These are phyloP conservation scores for Microchrysa polita DNA, from an alignment of 2,888 invertebrate genomes.

Conservation along the genomic window DNA sequence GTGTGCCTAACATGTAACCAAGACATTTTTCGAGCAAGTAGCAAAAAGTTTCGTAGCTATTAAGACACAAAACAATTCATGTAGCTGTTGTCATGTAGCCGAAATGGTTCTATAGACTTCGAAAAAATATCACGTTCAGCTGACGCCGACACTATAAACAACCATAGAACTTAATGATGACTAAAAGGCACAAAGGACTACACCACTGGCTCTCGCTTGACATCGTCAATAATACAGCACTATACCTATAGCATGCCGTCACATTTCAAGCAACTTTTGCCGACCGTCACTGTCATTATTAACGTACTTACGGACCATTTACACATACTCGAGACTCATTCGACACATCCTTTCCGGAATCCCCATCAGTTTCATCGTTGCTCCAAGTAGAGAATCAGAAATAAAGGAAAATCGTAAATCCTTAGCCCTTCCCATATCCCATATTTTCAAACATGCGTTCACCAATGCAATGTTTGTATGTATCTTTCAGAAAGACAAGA, in stretches of 20 bases:
- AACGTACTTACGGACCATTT: constrained; percentile 26
- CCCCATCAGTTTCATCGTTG: constrained; percentile 11
- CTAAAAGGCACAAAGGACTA: constrained; percentile 20
- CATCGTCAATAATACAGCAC: background rate
- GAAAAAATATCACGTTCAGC: constrained; percentile 47
- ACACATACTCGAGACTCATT: constrained; percentile 33
- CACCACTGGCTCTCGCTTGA: no score
- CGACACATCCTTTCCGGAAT: constrained; percentile 10
- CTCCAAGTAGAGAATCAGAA: background rate
- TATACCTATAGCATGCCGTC: background rate
- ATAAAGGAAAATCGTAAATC: constrained; percentile 21
- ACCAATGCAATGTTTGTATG: background rate
- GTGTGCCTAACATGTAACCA: no score
- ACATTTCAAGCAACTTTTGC: constrained; percentile 9
- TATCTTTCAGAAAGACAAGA: background rate
- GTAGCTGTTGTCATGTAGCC: no score
- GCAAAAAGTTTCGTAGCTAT: no score
- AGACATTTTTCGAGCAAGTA: no score
- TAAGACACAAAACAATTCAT: no score
- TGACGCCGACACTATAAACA: constrained; percentile 48
- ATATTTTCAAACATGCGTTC: background rate
- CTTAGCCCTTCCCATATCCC: constrained; percentile 8
- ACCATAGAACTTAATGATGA: constrained; percentile 27
- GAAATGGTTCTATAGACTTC: background rate
- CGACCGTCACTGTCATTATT: constrained; percentile 21